These are phyloP conservation scores for Drosophila sproati DNA, from an alignment of 1,140 invertebrate species.

Conservation along the genomic window DNA sequence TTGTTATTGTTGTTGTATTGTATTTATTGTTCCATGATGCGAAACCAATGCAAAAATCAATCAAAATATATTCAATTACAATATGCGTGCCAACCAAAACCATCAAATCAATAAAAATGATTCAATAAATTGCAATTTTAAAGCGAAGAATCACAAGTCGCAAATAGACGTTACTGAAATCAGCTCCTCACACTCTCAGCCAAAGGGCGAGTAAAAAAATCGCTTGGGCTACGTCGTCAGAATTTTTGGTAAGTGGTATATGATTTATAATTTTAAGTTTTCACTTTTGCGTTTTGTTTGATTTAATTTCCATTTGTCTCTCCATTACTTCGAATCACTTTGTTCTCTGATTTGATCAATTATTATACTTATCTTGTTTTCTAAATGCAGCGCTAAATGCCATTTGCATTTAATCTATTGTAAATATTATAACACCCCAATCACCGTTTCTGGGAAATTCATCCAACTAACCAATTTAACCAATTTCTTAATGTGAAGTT, in stretches of 20 bases:
- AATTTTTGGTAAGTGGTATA: conserved; percentile 61
- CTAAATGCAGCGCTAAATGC: conserved; percentile 51
- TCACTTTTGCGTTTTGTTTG: conserved; percentile 46
- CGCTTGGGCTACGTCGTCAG: conserved; percentile 69
- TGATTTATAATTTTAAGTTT: conserved; percentile 47
- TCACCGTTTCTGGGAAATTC: conserved; percentile 32
- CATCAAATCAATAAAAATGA: conserved; percentile 49
- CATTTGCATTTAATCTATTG: conserved; percentile 60
- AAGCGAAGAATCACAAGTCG: conserved; percentile 78
- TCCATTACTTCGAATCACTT: conserved; percentile 23
- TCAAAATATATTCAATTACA: conserved; percentile 24
- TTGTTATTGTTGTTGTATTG: conserved; percentile 84
- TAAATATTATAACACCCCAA: conserved; percentile 49
- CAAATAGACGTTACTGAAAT: conserved; percentile 74
- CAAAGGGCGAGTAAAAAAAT: conserved; percentile 23
- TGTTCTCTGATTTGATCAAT: conserved; percentile 61
- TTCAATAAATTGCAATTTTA: conserved; percentile 74
- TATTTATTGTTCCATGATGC: conserved; percentile 83
- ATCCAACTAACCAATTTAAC: conserved; percentile 18
- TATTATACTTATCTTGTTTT: conserved; percentile 42
- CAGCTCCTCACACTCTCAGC: conserved; percentile 54
- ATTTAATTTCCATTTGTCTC: conserved; percentile 52
- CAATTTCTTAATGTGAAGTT: conserved; percentile 42
- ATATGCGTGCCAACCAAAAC: conserved; percentile 30
- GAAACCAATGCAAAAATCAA: conserved; percentile 43